Base-by-base conservation (phyloP, 2,888 invertebrate genomes). In the Isotomurus palustris region DNA sequence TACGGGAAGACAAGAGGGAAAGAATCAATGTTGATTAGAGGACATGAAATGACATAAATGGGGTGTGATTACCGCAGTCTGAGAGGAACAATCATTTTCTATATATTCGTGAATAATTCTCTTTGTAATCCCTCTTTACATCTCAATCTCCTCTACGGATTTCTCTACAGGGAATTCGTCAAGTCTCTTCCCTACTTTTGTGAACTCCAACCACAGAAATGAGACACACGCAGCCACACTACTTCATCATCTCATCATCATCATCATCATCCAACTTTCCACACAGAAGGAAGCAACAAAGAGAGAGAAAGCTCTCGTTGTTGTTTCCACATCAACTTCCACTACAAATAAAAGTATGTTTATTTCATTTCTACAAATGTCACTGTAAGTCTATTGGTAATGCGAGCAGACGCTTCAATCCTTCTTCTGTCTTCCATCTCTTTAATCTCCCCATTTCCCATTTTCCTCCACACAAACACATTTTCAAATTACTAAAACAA, bases 71-170 rank as follows among this genome's bases (percentile, higher is more conserved):
- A 63, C 61, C 60, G 47, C 58, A 58, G 58, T 45, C 50, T 47
- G 52, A 56, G 57, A 48, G 52, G 66, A 63, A 66, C 66, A 66
- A 66, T 66, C 66, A 60, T 56, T 40, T 57, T n/a, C n/a, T n/a
- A 53, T 61, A 55, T 57, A 59, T 60, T 66, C 63, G 48, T 66
- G 66, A 66, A 66, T 66, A 66, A 66, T 66, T 66, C 66, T 57
- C 63, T 66, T 66, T 66, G 51, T 51, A 38, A 51, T 51, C 38
- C 38, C 51, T 38, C 27, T 28, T 28, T 47, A 47, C 29, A 47
- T 27, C 47, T 29, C 47, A 19, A 28, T 47, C 17, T 47, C 47
- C 17, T 47, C 28, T 17, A 17, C 47, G 27, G 47, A 47, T 27
- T 47, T 47, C 29, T 47, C 28, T 27, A 47, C 27, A 47, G 43